Evolutionary conservation across 1,140 invertebrate species (phyloP).

Genomic region (Marisa cornuarietis): DNA sequence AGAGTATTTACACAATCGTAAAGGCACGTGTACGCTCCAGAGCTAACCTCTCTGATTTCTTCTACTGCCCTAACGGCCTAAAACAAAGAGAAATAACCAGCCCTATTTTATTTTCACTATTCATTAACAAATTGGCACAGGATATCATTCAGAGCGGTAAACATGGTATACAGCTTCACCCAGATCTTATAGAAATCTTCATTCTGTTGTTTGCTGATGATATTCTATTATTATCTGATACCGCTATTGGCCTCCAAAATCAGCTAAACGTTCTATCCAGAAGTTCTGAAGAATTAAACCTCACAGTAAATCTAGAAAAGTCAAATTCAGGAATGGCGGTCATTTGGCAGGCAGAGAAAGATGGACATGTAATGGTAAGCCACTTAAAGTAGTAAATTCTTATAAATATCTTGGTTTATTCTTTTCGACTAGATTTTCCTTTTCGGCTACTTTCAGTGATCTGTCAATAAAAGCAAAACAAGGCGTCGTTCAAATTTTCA

Average conservation of each 20-base stretch:
- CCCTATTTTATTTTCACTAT: slow-evolving; percentile 10
- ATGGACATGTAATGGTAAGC: not conserved
- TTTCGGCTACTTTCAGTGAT: not conserved
- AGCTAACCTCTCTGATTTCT: not conserved
- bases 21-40: not conserved
- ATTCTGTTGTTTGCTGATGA: not conserved
- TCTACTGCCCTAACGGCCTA: not conserved
- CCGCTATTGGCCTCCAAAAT: not conserved
- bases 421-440: not conserved
- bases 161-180: not conserved
- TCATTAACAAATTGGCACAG: not conserved
- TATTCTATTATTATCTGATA: not conserved
- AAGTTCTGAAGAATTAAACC: not conserved
- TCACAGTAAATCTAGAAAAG: not conserved
- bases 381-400: not conserved
- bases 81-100: slow-evolving; percentile 2
- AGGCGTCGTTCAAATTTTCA: not conserved
- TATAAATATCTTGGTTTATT: slow-evolving; percentile 9
- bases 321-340: slow-evolving; percentile 3
- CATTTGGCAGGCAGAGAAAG: slow-evolving; percentile 1
- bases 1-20: not conserved
- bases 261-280: not conserved
- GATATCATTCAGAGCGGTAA: not conserved
- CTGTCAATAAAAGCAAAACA: not conserved
- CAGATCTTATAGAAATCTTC: not conserved